Percentiles rank a stretch among this genome's conserved stretches.
Conservation (phyloP, 2,888 invertebrate genomes). For the Philereme transversata region DNA sequence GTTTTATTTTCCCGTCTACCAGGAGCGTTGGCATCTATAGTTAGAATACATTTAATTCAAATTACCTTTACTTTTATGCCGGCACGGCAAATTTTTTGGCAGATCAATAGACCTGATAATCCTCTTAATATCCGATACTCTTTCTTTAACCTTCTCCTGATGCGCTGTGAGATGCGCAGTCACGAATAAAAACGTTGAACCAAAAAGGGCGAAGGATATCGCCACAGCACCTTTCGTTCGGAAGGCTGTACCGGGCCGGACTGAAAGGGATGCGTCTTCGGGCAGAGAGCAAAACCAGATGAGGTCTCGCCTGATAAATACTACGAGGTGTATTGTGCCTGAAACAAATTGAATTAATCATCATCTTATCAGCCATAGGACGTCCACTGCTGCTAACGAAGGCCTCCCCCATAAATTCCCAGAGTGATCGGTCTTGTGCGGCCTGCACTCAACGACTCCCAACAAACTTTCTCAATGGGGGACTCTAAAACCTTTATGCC, state of each 20-base stretch:
- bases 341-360: constrained; percentile 42
- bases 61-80: constrained; percentile 89
- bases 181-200: constrained; percentile 97
- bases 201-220: constrained; percentile 95
- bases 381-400: too few relatives aligned
- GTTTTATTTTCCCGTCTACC: too few relatives aligned
- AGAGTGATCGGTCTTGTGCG: too few relatives aligned
- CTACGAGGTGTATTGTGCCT: constrained; percentile 93
- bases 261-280: constrained; percentile 94
- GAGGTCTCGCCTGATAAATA: constrained; percentile 95
- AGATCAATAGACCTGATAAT: constrained; percentile 92
- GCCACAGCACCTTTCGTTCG: constrained; percentile 98
- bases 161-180: constrained; percentile 98
- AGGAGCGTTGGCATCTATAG: too few relatives aligned
- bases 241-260: constrained; percentile 94
- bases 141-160: constrained; percentile 93
- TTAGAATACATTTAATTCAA: background rate
- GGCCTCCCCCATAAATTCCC: too few relatives aligned
- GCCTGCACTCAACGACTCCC: too few relatives aligned
- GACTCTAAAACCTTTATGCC: too few relatives aligned
- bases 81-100: constrained; percentile 91
- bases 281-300: constrained; percentile 98
- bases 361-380: too few relatives aligned
- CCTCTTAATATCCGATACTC: constrained; percentile 93
- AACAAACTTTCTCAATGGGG: too few relatives aligned